Conservation (phyloP, 1,140 invertebrate genomes). For the Laupala kohalensis region DNA sequence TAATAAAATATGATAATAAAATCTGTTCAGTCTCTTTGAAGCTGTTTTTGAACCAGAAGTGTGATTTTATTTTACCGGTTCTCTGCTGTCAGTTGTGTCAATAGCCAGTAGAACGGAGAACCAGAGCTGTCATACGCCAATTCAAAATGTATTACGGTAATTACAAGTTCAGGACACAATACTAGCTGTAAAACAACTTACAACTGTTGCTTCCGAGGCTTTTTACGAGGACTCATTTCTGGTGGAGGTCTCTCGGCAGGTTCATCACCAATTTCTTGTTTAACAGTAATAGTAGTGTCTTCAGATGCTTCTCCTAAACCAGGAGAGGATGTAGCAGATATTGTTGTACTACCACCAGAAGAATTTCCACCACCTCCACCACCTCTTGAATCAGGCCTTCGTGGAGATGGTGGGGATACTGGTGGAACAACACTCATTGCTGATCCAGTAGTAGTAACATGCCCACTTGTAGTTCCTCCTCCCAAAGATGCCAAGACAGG, state of each 20-base stretch:
- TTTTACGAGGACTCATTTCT: conserved; percentile 51
- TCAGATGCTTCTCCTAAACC: conserved; percentile 43
- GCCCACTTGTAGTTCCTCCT: conserved; percentile 12
- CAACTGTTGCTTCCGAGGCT: conserved; percentile 61
- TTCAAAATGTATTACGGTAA: no score
- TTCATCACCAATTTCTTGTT: conserved; percentile 37
- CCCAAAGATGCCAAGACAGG: conserved; percentile 38
- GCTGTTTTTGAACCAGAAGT: no score
- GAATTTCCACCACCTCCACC: conserved; percentile 19
- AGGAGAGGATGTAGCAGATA: conserved; percentile 63
- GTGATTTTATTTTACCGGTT: no score
- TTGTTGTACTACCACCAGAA: conserved; percentile 53
- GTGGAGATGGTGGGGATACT: conserved; percentile 30
- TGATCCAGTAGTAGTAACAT: background rate
- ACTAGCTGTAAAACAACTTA: no score
- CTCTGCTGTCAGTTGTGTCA: no score
- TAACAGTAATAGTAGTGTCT: conserved; percentile 26
- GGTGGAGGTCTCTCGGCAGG: conserved; percentile 28
- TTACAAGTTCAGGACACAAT: no score
- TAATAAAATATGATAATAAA: no score
- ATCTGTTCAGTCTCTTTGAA: no score
- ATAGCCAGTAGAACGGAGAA: no score
- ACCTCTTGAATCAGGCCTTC: conserved; percentile 10
- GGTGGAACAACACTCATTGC: conserved; percentile 22
- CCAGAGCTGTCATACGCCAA: no score